phyloP scores from a whole-genome alignment of 2,113 vertebrate species.

The Cygnus atratus region DNA sequence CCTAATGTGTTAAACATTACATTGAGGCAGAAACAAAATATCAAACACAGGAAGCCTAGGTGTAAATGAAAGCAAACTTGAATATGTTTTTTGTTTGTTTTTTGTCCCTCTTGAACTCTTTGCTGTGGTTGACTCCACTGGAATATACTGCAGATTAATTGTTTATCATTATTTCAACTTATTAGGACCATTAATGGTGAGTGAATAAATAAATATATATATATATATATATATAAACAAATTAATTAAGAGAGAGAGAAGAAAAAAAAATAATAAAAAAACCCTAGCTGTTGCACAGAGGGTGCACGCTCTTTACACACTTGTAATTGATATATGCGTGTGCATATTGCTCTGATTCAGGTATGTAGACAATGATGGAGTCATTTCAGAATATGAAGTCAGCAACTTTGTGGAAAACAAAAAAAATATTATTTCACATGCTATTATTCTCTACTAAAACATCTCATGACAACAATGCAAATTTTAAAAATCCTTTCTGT shows the following conservation, averaged over 20 bases:
- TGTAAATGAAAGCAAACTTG: background rate
- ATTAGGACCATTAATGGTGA: background rate
- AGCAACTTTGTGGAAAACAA: background rate
- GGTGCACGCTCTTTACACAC: background rate
- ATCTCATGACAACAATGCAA: background rate
- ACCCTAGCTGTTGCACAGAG: background rate
- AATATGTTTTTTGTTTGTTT: background rate
- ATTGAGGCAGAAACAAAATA: background rate
- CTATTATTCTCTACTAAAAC: background rate
- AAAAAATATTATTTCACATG: background rate
- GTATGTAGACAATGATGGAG: background rate
- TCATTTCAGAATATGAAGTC: background rate
- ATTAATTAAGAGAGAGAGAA: too few species aligned
- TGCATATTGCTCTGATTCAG: background rate
- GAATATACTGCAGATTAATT: background rate
- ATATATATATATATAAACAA: too few species aligned
- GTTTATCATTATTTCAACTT: background rate
- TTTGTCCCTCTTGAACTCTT: background rate
- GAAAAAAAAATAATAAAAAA: too few species aligned
- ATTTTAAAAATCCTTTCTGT: background rate
- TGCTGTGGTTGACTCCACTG: background rate
- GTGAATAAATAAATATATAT: too few species aligned
- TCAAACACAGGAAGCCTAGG: background rate
- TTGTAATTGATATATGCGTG: background rate
- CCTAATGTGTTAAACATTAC: background rate